These are phyloP conservation scores for Drosophila sucinea DNA, from an alignment of 1,140 invertebrate genomes.

Conservation along the genomic window DNA sequence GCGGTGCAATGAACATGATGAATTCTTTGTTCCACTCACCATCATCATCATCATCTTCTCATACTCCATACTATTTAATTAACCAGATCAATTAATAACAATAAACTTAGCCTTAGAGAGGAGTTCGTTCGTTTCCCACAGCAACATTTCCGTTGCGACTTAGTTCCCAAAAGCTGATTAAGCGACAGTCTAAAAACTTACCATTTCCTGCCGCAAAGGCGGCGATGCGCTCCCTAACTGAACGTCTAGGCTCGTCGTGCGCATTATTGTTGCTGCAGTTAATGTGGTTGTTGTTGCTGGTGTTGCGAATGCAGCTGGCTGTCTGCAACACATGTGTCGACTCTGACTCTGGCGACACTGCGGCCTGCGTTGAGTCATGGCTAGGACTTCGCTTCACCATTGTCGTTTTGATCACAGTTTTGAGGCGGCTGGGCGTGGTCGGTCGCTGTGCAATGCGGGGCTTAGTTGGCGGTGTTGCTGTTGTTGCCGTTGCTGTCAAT, in stretches of 20 bases:
- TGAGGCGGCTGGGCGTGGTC: constrained; percentile 78
- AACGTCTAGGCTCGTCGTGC: constrained; percentile 70
- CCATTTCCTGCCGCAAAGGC: constrained; percentile 82
- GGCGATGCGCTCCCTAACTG: constrained; percentile 81
- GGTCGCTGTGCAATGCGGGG: constrained; percentile 75
- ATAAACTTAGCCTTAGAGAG: constrained; percentile 62
- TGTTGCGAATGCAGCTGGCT: constrained; percentile 55
- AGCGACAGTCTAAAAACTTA: constrained; percentile 61
- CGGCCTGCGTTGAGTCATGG: constrained; percentile 74
- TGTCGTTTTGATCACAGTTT: constrained; percentile 83
- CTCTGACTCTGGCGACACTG: constrained; percentile 35
- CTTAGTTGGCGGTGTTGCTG: constrained; percentile 57
- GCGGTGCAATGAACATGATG: not conserved
- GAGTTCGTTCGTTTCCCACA: constrained; percentile 59
- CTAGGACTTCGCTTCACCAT: constrained; percentile 82
- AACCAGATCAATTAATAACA: constrained; percentile 66
- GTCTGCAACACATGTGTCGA: constrained; percentile 15
- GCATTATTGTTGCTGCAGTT: constrained; percentile 32
- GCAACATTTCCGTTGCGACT: constrained; percentile 62
- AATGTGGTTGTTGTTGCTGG: constrained; percentile 28
- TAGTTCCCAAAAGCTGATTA: constrained; percentile 73
- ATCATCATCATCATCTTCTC: not conserved
- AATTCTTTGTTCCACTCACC: not conserved
- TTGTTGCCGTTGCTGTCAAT: constrained; percentile 58
- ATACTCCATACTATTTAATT: not conserved